These are phyloP conservation scores for Hyla sarda DNA, from an alignment of 2,113 vertebrate genomes.

Conservation along the genomic window DNA sequence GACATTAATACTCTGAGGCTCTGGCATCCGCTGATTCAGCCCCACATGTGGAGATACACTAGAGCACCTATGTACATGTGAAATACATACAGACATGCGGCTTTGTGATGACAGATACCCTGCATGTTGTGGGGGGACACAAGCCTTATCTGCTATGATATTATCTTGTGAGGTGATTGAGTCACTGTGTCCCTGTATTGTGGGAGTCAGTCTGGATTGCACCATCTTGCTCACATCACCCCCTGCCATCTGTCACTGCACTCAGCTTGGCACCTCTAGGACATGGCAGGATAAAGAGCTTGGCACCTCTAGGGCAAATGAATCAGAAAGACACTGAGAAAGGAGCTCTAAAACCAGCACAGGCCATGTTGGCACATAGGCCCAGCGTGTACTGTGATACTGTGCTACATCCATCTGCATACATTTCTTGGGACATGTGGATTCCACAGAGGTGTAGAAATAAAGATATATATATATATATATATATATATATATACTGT, in stretches of 20 bases:
- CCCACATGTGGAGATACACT: background rate
- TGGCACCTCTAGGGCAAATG: conserved; percentile 49
- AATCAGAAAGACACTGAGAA: conserved; percentile 11
- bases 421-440: background rate
- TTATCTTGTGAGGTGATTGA: conserved; percentile 34
- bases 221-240: conserved; percentile 54
- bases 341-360: background rate
- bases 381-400: background rate
- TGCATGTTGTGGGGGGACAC: background rate
- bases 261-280: conserved; percentile 51
- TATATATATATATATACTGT: no score
- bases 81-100: background rate
- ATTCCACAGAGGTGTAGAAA: background rate
- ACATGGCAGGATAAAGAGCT: conserved; percentile 53
- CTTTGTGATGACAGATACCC: background rate
- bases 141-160: conserved; percentile 2
- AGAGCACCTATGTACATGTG: background rate
- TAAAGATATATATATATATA: no score
- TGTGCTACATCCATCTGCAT: background rate
- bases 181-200: conserved; percentile 34
- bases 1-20: conserved; percentile 28
- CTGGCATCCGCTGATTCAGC: background rate
- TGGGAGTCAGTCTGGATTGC: conserved; percentile 52
- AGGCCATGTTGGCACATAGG: background rate
- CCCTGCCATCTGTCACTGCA: conserved; percentile 52